Conservation (phyloP, 2,797 vertebrate genomes). For the Gallinago solitaria region DNA sequence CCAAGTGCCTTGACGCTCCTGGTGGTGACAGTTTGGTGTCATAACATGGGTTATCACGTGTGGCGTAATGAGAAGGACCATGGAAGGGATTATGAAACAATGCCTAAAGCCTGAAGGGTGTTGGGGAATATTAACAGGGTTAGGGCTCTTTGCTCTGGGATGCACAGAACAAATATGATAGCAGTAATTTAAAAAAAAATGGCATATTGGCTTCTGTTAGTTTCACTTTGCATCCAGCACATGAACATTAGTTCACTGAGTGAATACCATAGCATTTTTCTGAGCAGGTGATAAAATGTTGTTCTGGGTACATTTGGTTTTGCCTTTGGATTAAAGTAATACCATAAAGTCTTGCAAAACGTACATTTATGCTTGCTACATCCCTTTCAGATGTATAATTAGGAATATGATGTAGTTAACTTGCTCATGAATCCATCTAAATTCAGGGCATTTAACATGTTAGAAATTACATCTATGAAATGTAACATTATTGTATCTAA, state of each 20-base stretch:
- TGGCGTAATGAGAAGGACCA: neutral
- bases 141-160: neutral
- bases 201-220: neutral
- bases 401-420: neutral
- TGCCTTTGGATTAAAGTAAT: neutral
- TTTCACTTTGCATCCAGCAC: neutral
- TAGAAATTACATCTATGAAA: neutral
- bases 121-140: neutral
- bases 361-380: neutral
- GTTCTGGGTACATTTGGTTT: neutral
- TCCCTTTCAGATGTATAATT: neutral
- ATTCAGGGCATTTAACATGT: neutral
- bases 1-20: neutral
- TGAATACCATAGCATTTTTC: neutral
- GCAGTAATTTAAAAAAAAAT: neutral
- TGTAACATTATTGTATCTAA: neutral
- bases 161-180: neutral
- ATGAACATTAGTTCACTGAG: neutral
- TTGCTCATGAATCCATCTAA: neutral
- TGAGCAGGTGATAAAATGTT: neutral
- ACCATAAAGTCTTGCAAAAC: neutral
- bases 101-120: neutral
- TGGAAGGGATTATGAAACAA: neutral
- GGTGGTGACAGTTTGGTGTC: neutral
- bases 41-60: accelerated